A percentile compares a stretch with the other conserved stretches of the same genome.
Conservation (phyloP, 92 coral and sea anemone genomes). For the Metridium senile region DNA sequence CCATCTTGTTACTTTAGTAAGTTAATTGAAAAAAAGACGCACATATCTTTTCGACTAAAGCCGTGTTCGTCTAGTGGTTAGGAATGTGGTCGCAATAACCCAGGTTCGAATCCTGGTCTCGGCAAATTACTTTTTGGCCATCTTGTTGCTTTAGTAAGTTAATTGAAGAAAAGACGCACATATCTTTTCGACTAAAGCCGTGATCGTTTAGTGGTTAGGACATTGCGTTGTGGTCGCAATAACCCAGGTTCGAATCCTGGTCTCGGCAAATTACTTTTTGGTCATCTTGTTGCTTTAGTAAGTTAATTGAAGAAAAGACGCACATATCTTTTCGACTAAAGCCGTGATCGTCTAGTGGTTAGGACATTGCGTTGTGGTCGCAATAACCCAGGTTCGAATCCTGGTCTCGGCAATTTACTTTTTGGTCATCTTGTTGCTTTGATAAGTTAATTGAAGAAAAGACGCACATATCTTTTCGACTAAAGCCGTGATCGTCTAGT, state of each 20-base stretch:
- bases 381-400: neutral
- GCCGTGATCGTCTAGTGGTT: neutral
- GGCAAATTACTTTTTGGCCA: neutral
- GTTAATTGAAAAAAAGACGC: too few species aligned
- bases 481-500: neutral
- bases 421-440: neutral
- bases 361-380: neutral
- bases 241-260: conserved; percentile 99
- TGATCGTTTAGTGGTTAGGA: conserved; percentile 97
- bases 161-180: too few species aligned
- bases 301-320: too few species aligned
- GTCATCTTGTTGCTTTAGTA: neutral
- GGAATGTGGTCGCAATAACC: conserved; percentile 4
- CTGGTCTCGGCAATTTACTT: neutral
- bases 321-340: neutral
- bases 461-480: neutral
- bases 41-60: neutral
- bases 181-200: conserved; percentile 40
- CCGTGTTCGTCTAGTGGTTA: neutral
- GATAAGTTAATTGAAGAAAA: neutral
- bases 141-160: neutral
- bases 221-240: conserved; percentile 99
- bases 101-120: neutral
- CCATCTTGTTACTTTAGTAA: too few species aligned
- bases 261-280: conserved; percentile 60